These are phyloP conservation scores for Strix aluco DNA, from an alignment of 2,113 vertebrate species.

Conservation along the genomic window DNA sequence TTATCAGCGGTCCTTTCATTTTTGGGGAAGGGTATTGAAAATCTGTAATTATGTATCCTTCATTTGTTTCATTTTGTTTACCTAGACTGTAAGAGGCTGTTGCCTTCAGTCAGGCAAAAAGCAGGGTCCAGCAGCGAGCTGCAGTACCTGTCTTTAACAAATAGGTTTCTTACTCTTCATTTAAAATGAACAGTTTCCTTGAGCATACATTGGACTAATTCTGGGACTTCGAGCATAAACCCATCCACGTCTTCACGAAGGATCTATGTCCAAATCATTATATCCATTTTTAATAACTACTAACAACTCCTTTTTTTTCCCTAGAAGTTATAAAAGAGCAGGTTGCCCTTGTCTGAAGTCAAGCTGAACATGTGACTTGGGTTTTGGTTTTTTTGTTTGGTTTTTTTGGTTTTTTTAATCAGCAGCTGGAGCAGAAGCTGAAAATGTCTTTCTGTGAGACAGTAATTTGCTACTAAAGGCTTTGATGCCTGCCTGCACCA, in stretches of 20 bases:
- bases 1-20: conserved; percentile 72
- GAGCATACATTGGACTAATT: conserved; percentile 74
- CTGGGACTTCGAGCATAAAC: conserved; percentile 72
- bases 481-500: conserved; percentile 79
- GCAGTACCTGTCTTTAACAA: conserved; percentile 75
- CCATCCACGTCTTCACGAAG: conserved; percentile 75
- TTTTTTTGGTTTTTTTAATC: conserved; percentile 58
- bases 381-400: background rate
- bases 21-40: conserved; percentile 70
- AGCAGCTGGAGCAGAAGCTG: conserved; percentile 84
- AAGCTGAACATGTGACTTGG: conserved; percentile 82
- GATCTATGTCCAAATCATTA: conserved; percentile 78
- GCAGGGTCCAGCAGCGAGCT: conserved; percentile 75
- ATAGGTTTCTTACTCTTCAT: conserved; percentile 75
- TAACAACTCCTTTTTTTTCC: conserved; percentile 81
- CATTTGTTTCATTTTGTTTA: conserved; percentile 75
- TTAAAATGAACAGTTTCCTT: conserved; percentile 67
- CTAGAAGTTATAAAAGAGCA: conserved; percentile 81
- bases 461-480: conserved; percentile 85
- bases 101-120: conserved; percentile 80
- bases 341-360: conserved; percentile 83
- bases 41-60: conserved; percentile 72
- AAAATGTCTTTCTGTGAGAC: conserved; percentile 86
- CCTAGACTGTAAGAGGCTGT: conserved; percentile 81
- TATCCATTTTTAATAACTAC: conserved; percentile 79